Percentiles rank a stretch among this genome's conserved stretches.
Evolutionary conservation across 2,888 invertebrate species (phyloP).

Genomic region (Rhagophthalmus giganteus): DNA sequence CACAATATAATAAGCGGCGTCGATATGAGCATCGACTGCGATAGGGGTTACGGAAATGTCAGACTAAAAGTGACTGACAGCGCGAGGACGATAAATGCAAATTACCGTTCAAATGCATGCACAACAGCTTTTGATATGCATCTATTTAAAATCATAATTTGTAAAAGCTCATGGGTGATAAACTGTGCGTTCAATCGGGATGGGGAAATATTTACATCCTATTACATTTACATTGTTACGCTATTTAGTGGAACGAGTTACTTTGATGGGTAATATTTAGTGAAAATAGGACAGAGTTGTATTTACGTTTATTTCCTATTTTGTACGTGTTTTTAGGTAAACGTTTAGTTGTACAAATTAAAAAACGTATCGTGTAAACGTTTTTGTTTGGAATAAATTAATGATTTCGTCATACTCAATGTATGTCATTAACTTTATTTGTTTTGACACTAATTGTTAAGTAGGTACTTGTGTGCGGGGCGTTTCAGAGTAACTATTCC

Average conservation of each 20-base stretch:
- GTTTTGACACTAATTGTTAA: too few relatives aligned
- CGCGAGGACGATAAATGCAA: conserved; percentile 47
- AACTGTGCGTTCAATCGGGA: conserved; percentile 22
- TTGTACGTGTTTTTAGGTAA: too few relatives aligned
- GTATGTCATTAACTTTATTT: too few relatives aligned
- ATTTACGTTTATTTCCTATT: too few relatives aligned
- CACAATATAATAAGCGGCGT: conserved; percentile 46
- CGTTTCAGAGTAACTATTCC: too few relatives aligned
- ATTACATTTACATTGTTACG: conserved; percentile 25
- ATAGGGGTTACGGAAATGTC: conserved; percentile 40
- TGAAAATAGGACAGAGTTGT: too few relatives aligned
- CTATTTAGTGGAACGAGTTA: conserved; percentile 23
- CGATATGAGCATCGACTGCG: conserved; percentile 31
- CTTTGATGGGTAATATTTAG: too few relatives aligned
- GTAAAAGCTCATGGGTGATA: conserved; percentile 30
- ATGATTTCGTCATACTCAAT: too few relatives aligned
- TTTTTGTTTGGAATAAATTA: too few relatives aligned
- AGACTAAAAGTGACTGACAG: conserved; percentile 46
- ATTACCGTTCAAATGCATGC: conserved; percentile 39
- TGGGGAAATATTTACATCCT: conserved; percentile 29
- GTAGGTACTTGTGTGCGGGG: too few relatives aligned
- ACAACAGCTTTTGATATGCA: conserved; percentile 42
- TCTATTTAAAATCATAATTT: conserved; percentile 40
- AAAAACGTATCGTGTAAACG: too few relatives aligned
- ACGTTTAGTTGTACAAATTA: too few relatives aligned